Evolutionary conservation across 2,797 vertebrate genomes (phyloP).

Genomic region (Passerculus sandwichensis): DNA sequence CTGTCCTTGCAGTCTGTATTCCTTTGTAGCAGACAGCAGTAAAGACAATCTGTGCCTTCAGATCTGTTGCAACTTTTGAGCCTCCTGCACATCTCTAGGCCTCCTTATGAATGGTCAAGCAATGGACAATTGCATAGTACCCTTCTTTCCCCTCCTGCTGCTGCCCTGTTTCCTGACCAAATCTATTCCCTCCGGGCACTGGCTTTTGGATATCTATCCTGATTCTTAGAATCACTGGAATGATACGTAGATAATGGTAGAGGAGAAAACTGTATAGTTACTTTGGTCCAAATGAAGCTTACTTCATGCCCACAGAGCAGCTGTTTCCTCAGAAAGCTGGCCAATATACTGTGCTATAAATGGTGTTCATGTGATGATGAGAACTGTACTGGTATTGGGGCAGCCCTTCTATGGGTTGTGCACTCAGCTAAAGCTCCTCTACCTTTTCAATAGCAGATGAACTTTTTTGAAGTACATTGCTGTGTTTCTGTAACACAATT

Average conservation of each 20-base stretch:
- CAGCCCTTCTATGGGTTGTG: background rate
- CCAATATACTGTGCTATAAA: background rate
- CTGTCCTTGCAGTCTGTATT: background rate
- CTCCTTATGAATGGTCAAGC: background rate
- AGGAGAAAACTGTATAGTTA: background rate
- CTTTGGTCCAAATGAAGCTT: background rate
- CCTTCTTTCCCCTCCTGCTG: background rate
- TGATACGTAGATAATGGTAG: background rate
- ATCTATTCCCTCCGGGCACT: background rate
- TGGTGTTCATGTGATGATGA: background rate
- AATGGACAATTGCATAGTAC: background rate
- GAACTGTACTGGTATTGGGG: background rate
- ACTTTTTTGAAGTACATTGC: background rate
- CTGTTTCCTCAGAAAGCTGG: background rate
- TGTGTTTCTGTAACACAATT: background rate
- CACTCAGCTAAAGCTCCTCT: background rate
- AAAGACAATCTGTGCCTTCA: background rate
- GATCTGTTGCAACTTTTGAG: background rate
- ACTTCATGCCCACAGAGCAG: background rate
- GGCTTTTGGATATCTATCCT: background rate
- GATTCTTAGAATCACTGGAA: background rate
- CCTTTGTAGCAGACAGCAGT: background rate
- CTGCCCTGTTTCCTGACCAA: background rate
- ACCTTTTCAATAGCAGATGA: background rate
- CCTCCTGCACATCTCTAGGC: background rate